A percentile compares a stretch with the other conserved stretches of the same genome.
phyloP scores from a whole-genome alignment of 2,113 vertebrate species.

The Mus spicilegus region DNA sequence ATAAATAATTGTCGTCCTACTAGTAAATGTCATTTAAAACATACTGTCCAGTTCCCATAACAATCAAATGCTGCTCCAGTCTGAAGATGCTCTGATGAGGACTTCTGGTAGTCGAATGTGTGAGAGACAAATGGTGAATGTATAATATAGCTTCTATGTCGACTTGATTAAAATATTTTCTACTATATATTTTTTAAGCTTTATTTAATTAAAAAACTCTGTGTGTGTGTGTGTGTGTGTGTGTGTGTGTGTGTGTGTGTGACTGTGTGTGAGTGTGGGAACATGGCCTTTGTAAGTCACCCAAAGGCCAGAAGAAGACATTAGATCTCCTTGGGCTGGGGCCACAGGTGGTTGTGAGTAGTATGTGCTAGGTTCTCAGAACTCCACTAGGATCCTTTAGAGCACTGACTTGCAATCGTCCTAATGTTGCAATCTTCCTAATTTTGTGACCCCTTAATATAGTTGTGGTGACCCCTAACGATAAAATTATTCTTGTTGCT shows the following conservation, averaged over 20 bases:
- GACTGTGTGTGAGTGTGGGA: not conserved
- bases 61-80: not conserved
- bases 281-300: not conserved
- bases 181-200: not conserved
- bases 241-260: not conserved
- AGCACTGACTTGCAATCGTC: not conserved
- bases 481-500: not conserved
- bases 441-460: not conserved
- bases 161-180: slow-evolving; percentile 32
- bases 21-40: slow-evolving; percentile 11
- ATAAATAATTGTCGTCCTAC: not conserved
- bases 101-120: not conserved
- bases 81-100: not conserved
- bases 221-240: not conserved
- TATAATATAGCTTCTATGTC: not conserved
- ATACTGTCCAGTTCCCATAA: not conserved
- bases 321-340: not conserved
- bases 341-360: not conserved
- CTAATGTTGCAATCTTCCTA: not conserved
- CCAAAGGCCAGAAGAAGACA: not conserved
- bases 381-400: not conserved
- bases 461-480: not conserved
- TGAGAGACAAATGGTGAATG: not conserved
- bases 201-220: not conserved
- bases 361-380: not conserved